phyloP scores from a whole-genome alignment of 1,140 invertebrate species.

The Galleria mellonella region DNA sequence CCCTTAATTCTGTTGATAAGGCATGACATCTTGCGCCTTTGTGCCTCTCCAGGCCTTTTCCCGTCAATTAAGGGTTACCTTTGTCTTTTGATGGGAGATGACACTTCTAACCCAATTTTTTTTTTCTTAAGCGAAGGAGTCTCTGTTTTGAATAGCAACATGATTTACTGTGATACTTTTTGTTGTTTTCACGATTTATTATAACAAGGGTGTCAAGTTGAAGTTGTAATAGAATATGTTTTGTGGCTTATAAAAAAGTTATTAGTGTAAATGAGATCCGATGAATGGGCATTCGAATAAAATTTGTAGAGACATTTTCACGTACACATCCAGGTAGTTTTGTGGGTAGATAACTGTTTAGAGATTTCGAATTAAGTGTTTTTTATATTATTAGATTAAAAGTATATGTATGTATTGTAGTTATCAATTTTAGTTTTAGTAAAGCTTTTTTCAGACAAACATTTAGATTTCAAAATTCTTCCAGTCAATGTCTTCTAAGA shows the following conservation, averaged over 20 bases:
- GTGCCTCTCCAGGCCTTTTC: constrained; percentile 36
- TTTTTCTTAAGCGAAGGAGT: constrained; percentile 28
- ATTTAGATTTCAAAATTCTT: no score
- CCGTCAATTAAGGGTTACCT: constrained; percentile 51
- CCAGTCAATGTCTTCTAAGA: no score
- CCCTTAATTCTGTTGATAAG: constrained; percentile 64
- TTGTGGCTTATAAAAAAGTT: constrained; percentile 25
- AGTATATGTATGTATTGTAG: no score
- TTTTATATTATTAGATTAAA: no score
- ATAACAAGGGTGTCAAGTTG: constrained; percentile 35
- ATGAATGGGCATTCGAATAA: constrained; percentile 6
- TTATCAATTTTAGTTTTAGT: no score
- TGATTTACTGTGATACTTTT: constrained; percentile 59
- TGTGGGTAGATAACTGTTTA: no score
- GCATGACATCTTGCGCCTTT: constrained; percentile 64
- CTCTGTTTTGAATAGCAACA: constrained; percentile 58
- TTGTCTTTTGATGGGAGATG: constrained; percentile 58
- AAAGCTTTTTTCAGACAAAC: no score
- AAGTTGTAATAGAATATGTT: constrained; percentile 3
- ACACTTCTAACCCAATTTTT: constrained; percentile 45
- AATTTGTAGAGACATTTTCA: no score
- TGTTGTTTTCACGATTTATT: constrained; percentile 58
- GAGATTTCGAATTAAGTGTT: no score
- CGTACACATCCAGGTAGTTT: no score
- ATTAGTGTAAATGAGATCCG: constrained; percentile 5